A percentile compares a stretch with the other conserved stretches of the same genome.
phyloP scores from a whole-genome alignment of 2,888 invertebrate species.

The Cheilosia vulpina region DNA sequence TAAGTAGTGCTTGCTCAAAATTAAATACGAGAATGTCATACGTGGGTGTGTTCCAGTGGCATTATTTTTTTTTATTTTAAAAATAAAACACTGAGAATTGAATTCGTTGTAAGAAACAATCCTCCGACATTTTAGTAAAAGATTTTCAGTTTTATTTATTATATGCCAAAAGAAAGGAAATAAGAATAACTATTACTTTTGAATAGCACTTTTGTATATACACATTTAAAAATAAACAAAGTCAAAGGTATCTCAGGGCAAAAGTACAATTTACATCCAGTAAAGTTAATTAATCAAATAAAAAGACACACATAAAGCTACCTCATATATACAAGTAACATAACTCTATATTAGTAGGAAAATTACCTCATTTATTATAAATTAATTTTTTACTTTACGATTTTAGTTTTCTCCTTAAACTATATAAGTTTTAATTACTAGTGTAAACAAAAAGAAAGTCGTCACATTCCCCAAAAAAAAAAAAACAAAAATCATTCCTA shows the following conservation, averaged over 20 bases:
- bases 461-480: slow-evolving; percentile 64
- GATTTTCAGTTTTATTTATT: slow-evolving; percentile 26
- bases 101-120: background rate
- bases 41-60: background rate
- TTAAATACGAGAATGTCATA: slow-evolving; percentile 36
- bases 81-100: background rate
- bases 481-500: slow-evolving; percentile 52
- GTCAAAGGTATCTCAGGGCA: slow-evolving; percentile 83
- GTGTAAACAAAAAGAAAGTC: slow-evolving; percentile 47
- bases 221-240: slow-evolving; percentile 66
- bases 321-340: slow-evolving; percentile 81
- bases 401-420: slow-evolving; percentile 23
- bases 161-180: slow-evolving; percentile 51
- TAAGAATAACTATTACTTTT: slow-evolving; percentile 42
- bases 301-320: slow-evolving; percentile 77
- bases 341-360: slow-evolving; percentile 79
- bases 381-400: slow-evolving; percentile 32
- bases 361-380: slow-evolving; percentile 78
- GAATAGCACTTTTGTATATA: slow-evolving; percentile 56
- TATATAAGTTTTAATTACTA: slow-evolving; percentile 38
- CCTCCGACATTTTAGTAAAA: slow-evolving; percentile 31
- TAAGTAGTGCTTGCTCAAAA: slow-evolving; percentile 78
- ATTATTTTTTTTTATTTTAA: background rate
- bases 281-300: slow-evolving; percentile 65
- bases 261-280: slow-evolving; percentile 82